A percentile compares a stretch with the other conserved stretches of the same genome.
phyloP scores from a whole-genome alignment of 1,140 invertebrate species.

The Paraescarpia echinospica region DNA sequence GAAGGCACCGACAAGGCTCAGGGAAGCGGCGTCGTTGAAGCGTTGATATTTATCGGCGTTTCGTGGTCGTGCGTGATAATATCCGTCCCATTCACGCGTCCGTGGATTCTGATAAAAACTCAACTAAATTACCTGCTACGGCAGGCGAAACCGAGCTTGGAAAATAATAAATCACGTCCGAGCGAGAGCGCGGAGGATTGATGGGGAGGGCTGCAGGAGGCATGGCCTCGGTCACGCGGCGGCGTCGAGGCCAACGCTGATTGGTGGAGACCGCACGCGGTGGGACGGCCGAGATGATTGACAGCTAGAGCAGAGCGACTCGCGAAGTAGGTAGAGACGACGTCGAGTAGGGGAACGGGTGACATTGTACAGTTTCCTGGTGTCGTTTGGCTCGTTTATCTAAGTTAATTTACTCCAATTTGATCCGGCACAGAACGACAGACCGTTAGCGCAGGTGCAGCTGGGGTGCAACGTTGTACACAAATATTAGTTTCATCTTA shows the following conservation, averaged over 20 bases:
- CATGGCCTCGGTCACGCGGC: background rate
- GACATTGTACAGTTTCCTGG: background rate
- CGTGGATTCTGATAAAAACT: background rate
- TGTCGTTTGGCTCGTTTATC: background rate
- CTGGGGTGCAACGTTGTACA: background rate
- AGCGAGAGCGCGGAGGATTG: background rate
- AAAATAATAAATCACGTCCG: background rate
- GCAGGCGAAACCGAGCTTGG: background rate
- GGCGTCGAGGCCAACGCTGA: background rate
- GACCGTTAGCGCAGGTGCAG: background rate
- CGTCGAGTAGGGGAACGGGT: too few relatives aligned
- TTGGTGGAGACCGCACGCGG: background rate
- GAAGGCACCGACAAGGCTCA: background rate
- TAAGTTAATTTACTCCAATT: background rate
- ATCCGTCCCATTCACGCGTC: background rate
- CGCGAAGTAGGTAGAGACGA: background rate
- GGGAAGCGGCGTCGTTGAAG: background rate
- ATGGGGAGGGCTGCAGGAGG: background rate
- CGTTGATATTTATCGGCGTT: background rate
- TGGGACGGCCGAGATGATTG: background rate
- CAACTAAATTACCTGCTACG: background rate
- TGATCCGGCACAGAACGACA: background rate
- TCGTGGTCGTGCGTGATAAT: background rate
- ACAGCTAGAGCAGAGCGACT: background rate
- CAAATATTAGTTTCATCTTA: too few relatives aligned